phyloP scores from a whole-genome alignment of 2,113 vertebrate species.

The Notothenia rossii region DNA sequence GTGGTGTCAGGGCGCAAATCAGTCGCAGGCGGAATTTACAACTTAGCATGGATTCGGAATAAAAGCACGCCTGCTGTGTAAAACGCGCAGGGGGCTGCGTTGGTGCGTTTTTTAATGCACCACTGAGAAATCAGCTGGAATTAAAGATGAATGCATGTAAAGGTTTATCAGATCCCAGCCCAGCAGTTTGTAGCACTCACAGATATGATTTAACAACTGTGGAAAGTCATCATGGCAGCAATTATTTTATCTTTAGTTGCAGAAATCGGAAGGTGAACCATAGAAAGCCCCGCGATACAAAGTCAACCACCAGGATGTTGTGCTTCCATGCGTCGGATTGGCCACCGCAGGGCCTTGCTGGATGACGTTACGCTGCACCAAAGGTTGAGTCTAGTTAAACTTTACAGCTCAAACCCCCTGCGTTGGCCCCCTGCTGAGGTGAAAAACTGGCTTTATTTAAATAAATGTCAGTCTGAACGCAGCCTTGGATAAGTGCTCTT shows the following conservation, averaged over 20 bases:
- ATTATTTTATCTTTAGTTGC: neutral
- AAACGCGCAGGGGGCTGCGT: neutral
- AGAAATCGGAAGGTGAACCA: neutral
- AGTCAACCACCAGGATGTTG: neutral
- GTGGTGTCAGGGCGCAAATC: neutral
- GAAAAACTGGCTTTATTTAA: neutral
- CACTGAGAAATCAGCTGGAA: neutral
- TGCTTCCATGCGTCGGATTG: neutral
- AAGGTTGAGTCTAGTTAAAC: neutral
- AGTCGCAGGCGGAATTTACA: neutral
- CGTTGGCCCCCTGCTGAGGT: neutral
- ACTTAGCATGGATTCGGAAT: neutral
- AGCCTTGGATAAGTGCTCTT: neutral
- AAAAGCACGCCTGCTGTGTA: neutral
- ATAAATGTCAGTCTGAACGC: neutral
- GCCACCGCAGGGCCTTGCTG: neutral
- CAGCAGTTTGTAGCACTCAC: neutral
- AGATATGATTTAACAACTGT: neutral
- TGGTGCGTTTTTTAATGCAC: neutral
- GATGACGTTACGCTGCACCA: neutral
- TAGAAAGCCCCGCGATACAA: too few species aligned
- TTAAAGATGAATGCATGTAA: neutral
- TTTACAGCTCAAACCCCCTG: neutral
- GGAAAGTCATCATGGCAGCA: neutral
- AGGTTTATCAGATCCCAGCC: neutral